Evolutionary conservation across 2,113 vertebrate species (phyloP), one percentile per base, ranked within the genome.

Genomic region (Cebidichthys violaceus): DNA sequence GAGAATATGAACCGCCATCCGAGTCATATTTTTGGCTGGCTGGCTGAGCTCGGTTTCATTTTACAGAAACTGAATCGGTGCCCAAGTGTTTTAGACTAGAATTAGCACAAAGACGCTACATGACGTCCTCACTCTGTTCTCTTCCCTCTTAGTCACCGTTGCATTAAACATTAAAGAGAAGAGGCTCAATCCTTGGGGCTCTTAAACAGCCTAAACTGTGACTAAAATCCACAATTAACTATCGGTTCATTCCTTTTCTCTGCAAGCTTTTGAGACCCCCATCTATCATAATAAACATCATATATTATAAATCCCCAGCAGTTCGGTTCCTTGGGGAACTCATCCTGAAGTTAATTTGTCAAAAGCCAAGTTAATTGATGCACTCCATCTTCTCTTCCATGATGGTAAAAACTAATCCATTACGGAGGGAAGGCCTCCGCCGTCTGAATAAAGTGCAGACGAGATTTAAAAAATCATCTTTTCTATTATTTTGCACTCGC

Each of bases 361-460:
- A 86, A 85, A 83, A 86, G 86, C 82, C 50, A 67, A 65, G 69
- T 79, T 90, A 92, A 93, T 87, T 92, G 82, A 73, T 67, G 78
- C 78, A 84, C 78, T 91, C 85, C 78, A 83, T 93, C 90, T 90
- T 88, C 68, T 90, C 85, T 75, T 76, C 65, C 68, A 15, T 77
- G 82, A 80, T 84, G 75, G 85, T 76, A 50, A 74, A 82, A 87
- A 72, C 39, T 68, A 70, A 93, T 92, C 81, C 65, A 81, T 89
- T 86, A 88, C 84, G 0, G 67, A 41, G 47, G 55, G 67, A 70
- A 52, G 39, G 15, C 5, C 47, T 83, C 57, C 37, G 47, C 52
- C 72, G 33, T 33, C 43, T 75, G 52, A 82, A 77, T 76, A 18
- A 80, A 88, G 79, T 75, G 70, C 77, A 66, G 52, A 72, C 50